Percentiles rank a stretch among this genome's conserved stretches.
phyloP scores from a whole-genome alignment of 2,888 invertebrate species.

The Drosophila mimica region DNA sequence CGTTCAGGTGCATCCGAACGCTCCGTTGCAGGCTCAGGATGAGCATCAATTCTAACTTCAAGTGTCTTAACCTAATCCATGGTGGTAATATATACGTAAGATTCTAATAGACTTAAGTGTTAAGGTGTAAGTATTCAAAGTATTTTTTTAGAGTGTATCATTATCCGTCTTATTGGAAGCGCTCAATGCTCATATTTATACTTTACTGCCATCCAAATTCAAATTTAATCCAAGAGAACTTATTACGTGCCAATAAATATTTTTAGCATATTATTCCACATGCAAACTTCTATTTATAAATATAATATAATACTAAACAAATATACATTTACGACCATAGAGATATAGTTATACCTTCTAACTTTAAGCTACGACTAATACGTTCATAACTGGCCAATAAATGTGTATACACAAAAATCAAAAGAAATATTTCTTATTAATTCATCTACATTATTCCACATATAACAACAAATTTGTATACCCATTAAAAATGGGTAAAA shows the following conservation, averaged over 20 bases:
- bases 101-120: conserved; percentile 46
- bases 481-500: too few species aligned
- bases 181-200: conserved; percentile 31
- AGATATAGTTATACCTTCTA: conserved; percentile 29
- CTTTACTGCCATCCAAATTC: conserved; percentile 64
- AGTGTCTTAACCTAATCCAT: conserved; percentile 62
- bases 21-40: conserved; percentile 40
- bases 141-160: conserved; percentile 35
- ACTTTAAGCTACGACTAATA: conserved; percentile 36
- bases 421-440: neutral
- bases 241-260: conserved; percentile 49
- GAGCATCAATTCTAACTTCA: conserved; percentile 65
- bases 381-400: conserved; percentile 70
- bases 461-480: neutral
- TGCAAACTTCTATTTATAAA: conserved; percentile 30
- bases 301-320: conserved; percentile 9
- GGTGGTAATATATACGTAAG: conserved; percentile 49
- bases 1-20: conserved; percentile 48
- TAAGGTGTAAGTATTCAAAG: conserved; percentile 42
- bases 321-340: neutral
- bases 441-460: neutral
- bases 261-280: conserved; percentile 41
- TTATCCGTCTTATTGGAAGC: conserved; percentile 57
- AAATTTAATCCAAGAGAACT: conserved; percentile 47
- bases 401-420: conserved; percentile 39